These are phyloP conservation scores for Temnothorax longispinosus DNA, from an alignment of 1,140 invertebrate genomes.

Conservation along the genomic window DNA sequence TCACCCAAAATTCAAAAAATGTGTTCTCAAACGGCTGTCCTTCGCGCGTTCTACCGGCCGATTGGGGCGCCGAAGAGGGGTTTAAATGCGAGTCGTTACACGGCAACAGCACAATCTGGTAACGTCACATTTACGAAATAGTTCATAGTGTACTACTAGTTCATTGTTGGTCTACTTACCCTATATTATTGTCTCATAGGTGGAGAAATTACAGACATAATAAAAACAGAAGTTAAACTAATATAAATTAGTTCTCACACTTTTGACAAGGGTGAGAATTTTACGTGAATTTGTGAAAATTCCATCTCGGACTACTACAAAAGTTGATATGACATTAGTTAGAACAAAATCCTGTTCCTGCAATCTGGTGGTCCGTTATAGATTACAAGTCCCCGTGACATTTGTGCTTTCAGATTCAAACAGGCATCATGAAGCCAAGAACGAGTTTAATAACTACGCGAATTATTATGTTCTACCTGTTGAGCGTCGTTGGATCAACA, in stretches of 20 bases:
- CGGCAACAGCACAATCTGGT: too few relatives aligned
- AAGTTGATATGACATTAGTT: background rate
- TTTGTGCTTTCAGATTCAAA: constrained; percentile 12
- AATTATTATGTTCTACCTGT: constrained; percentile 71
- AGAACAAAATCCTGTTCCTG: background rate
- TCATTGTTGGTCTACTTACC: too few relatives aligned
- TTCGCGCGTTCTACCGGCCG: too few relatives aligned
- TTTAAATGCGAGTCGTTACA: too few relatives aligned
- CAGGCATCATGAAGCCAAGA: constrained; percentile 25
- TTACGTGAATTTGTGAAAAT: constrained; percentile 7
- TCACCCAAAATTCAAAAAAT: too few relatives aligned
- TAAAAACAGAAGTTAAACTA: background rate
- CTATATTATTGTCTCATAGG: background rate
- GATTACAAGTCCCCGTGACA: background rate
- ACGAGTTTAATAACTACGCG: constrained; percentile 47
- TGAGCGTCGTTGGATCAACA: constrained; percentile 69
- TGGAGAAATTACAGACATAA: background rate
- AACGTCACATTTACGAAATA: too few relatives aligned
- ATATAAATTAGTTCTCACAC: background rate
- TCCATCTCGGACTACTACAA: background rate
- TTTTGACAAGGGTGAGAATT: background rate
- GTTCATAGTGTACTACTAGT: too few relatives aligned
- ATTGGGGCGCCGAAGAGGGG: too few relatives aligned
- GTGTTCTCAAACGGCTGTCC: too few relatives aligned
- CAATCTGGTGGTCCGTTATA: background rate